phyloP scores from a whole-genome alignment of 2,888 invertebrate species.

The Dryococelus australis region DNA sequence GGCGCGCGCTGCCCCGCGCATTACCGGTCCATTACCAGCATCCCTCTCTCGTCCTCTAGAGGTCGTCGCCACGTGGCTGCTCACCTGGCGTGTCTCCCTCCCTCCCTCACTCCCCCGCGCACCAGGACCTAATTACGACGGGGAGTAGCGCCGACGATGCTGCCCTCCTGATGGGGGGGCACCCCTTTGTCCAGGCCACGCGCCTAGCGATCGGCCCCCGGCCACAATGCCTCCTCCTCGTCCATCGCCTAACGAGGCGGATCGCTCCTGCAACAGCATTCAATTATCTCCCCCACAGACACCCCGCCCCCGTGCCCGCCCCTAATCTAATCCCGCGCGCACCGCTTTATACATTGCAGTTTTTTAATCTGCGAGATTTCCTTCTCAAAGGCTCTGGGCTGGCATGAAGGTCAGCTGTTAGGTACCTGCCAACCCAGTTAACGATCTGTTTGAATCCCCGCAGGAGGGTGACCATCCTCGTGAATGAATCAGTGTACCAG shows the following conservation, averaged over 20 bases:
- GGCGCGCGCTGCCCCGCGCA: background rate
- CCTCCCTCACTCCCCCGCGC: too few relatives aligned
- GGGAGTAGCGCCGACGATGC: too few relatives aligned
- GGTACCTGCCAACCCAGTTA: background rate
- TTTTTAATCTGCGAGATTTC: background rate
- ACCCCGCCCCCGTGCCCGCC: background rate
- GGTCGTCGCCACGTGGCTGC: background rate
- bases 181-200: background rate
- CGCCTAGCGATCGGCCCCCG: background rate
- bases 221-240: background rate
- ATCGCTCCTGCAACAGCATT: background rate
- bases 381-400: background rate
- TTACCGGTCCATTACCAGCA: slow-evolving; percentile 9
- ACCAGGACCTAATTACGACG: too few relatives aligned
- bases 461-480: too few relatives aligned
- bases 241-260: background rate
- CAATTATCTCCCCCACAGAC: background rate
- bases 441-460: background rate
- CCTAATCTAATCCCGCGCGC: background rate
- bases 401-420: background rate
- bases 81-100: too few relatives aligned
- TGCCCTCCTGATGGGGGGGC: background rate
- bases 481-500: too few relatives aligned
- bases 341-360: background rate
- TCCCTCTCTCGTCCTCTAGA: background rate